Conservation (phyloP, 1,140 invertebrate genomes). For the Potamilus streckersoni region DNA sequence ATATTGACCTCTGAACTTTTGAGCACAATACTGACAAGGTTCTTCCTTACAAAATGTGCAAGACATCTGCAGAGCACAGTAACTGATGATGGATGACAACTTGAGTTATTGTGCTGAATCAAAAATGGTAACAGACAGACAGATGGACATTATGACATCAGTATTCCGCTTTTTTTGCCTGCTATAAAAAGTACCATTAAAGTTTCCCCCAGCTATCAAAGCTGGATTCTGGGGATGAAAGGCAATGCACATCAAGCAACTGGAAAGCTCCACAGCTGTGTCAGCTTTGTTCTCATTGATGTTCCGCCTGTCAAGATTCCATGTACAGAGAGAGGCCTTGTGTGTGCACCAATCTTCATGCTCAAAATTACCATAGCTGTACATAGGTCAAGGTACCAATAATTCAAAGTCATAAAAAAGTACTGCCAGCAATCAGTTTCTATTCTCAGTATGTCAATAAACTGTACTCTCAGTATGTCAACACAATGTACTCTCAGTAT, state of each 20-base stretch:
- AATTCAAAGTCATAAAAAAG: too few species aligned
- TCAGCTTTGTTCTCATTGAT: conserved; percentile 66
- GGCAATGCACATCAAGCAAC: conserved; percentile 65
- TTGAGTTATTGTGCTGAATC: too few species aligned
- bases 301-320: conserved; percentile 63
- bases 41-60: too few species aligned
- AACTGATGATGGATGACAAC: too few species aligned
- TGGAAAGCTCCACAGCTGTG: conserved; percentile 58
- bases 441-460: too few species aligned
- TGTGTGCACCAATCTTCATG: conserved; percentile 69
- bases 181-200: conserved; percentile 58
- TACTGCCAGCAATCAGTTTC: too few species aligned
- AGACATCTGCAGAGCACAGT: too few species aligned
- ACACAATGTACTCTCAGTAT: too few species aligned
- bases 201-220: conserved; percentile 63
- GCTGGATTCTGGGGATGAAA: conserved; percentile 67
- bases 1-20: background rate
- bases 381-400: background rate
- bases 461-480: too few species aligned
- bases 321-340: conserved; percentile 61
- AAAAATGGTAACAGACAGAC: too few species aligned
- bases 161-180: background rate
- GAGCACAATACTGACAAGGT: background rate
- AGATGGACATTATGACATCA: background rate
- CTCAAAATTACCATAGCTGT: conserved; percentile 63